A percentile compares a stretch with the other conserved stretches of the same genome.
Evolutionary conservation across 2,888 invertebrate species (phyloP).

Genomic region (Drosophila mulleri): DNA sequence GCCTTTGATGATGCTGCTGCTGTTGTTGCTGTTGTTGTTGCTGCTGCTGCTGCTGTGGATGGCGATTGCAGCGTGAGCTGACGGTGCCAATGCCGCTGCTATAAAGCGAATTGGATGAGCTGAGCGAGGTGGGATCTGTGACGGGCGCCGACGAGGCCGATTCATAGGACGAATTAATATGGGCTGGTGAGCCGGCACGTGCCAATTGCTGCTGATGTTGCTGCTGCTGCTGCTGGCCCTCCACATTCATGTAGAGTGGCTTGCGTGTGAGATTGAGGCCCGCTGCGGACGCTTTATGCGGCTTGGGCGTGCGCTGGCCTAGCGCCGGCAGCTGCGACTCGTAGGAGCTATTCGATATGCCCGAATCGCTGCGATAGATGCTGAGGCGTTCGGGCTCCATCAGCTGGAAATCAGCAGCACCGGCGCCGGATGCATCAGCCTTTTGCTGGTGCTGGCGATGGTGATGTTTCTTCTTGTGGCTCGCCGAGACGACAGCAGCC

Average conservation of each 20-base stretch:
- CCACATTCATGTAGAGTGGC: constrained; percentile 77
- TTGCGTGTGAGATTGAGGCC: constrained; percentile 50
- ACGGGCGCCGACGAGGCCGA: constrained; percentile 74
- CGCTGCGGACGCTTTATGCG: constrained; percentile 52
- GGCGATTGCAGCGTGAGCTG: constrained; percentile 68
- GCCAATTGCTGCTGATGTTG: constrained; percentile 42
- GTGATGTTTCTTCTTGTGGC: constrained; percentile 82
- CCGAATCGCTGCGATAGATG: constrained; percentile 85
- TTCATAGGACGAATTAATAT: constrained; percentile 81
- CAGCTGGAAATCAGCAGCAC: constrained; percentile 72
- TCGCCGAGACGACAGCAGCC: constrained; percentile 59
- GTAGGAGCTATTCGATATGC: constrained; percentile 86
- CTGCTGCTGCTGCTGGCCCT: constrained; percentile 66
- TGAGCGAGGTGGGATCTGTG: constrained; percentile 79
- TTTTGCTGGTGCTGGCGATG: constrained; percentile 83
- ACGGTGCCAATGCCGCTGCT: constrained; percentile 68
- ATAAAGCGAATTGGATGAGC: constrained; percentile 76
- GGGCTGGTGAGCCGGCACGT: constrained; percentile 64
- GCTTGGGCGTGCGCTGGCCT: constrained; percentile 65
- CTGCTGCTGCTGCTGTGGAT: constrained; percentile 63
- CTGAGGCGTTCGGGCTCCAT: constrained; percentile 84
- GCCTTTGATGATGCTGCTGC: constrained; percentile 54
- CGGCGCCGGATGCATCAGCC: constrained; percentile 51
- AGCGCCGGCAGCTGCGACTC: constrained; percentile 83
- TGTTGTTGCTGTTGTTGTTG: constrained; percentile 41